Evolutionary conservation across 2,888 invertebrate species (phyloP).

Genomic region (Acanthacorydalis orientalis): DNA sequence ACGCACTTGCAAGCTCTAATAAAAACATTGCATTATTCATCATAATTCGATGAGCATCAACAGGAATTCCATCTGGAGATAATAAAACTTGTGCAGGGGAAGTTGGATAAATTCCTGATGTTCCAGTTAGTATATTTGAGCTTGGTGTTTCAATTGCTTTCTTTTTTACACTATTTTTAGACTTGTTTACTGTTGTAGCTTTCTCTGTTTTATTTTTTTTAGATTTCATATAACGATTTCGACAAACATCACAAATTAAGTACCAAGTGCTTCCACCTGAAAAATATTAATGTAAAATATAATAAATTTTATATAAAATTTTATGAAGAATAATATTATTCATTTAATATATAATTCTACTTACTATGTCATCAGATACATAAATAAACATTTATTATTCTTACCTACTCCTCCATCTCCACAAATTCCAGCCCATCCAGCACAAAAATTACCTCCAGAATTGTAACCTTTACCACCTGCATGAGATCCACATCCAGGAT

Average conservation of each 20-base stretch:
- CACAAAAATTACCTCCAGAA: constrained; percentile 72
- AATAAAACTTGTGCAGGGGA: constrained; percentile 6
- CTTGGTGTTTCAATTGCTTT: constrained; percentile 17
- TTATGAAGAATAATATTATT: background rate
- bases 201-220: constrained; percentile 16
- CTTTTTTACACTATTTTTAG: constrained; percentile 19
- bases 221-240: constrained; percentile 50
- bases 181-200: constrained; percentile 22
- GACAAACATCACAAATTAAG: constrained; percentile 79
- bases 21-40: constrained; percentile 90
- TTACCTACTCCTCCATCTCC: constrained; percentile 68
- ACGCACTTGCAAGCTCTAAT: constrained; percentile 71
- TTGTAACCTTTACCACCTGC: constrained; percentile 84
- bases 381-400: constrained; percentile 11
- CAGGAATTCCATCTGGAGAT: constrained; percentile 12
- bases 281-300: constrained; percentile 11
- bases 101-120: constrained; percentile 15
- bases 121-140: constrained; percentile 18
- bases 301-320: background rate
- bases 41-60: constrained; percentile 48
- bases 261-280: constrained; percentile 67
- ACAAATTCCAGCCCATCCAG: constrained; percentile 78
- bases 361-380: no score
- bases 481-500: constrained; percentile 80
- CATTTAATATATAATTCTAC: background rate